Percentiles rank a stretch among this genome's conserved stretches.
Conservation (phyloP, 2,113 vertebrate species). For the Pyxicephalus adspersus region DNA sequence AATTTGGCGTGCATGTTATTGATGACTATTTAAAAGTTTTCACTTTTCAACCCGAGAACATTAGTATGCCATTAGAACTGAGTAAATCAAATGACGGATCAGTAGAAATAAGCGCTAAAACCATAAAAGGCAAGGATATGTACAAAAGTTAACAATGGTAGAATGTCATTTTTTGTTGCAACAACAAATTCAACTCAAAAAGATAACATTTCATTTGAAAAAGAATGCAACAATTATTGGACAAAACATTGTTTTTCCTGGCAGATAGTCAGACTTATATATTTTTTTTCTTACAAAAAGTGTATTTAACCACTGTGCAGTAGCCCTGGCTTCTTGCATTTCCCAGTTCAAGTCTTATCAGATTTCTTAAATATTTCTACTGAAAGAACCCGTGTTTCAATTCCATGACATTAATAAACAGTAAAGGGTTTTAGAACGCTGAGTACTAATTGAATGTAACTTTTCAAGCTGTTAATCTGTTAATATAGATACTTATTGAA, state of each 20-base stretch:
- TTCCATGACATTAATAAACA: slow-evolving; percentile 65
- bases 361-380: slow-evolving; percentile 58
- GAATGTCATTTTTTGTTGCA: no score
- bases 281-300: slow-evolving; percentile 52
- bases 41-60: background rate
- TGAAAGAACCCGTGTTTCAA: slow-evolving; percentile 60
- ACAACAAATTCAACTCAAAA: no score
- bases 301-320: slow-evolving; percentile 44
- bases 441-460: slow-evolving; percentile 80
- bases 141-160: no score
- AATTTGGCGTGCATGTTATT: no score
- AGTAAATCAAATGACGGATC: background rate
- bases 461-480: slow-evolving; percentile 72
- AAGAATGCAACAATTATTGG: background rate
- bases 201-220: background rate
- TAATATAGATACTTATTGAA: slow-evolving; percentile 77
- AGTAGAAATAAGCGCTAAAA: background rate
- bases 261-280: slow-evolving; percentile 49
- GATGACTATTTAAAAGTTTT: background rate
- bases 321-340: slow-evolving; percentile 61
- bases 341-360: slow-evolving; percentile 63
- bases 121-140: no score
- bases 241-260: slow-evolving; percentile 11
- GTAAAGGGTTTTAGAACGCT: slow-evolving; percentile 80
- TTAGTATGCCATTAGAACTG: background rate